Percentiles rank a stretch among this genome's conserved stretches.
Conservation (phyloP, 2,888 invertebrate genomes). For the Rosalia funebris region DNA sequence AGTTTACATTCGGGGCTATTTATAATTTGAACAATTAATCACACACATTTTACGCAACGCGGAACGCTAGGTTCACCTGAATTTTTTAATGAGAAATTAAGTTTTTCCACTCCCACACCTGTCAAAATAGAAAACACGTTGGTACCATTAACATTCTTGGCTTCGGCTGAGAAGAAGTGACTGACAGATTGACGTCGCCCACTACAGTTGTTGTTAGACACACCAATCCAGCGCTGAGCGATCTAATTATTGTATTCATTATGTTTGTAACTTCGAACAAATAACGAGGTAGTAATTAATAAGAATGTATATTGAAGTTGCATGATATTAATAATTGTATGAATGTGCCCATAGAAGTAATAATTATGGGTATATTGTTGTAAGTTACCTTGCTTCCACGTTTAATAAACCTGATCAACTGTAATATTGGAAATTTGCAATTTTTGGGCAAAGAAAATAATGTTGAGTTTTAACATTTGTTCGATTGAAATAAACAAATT, state of each 20-base stretch:
- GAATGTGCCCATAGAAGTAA: too few relatives aligned
- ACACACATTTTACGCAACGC: slow-evolving; percentile 13
- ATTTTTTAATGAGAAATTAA: slow-evolving; percentile 26
- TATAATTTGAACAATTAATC: slow-evolving; percentile 9
- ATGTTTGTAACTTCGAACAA: slow-evolving; percentile 11
- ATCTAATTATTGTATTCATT: slow-evolving; percentile 20
- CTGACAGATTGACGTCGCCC: slow-evolving; percentile 27
- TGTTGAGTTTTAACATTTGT: too few relatives aligned
- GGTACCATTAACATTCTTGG: slow-evolving; percentile 36
- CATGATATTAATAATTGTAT: too few relatives aligned
- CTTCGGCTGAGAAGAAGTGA: slow-evolving; percentile 23
- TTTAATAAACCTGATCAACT: too few relatives aligned
- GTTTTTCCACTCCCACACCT: slow-evolving; percentile 34
- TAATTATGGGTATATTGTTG: too few relatives aligned
- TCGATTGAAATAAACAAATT: too few relatives aligned
- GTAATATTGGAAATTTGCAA: too few relatives aligned
- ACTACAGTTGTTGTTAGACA: slow-evolving; percentile 16
- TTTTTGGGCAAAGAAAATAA: too few relatives aligned
- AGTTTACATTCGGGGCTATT: background rate
- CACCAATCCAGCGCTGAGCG: slow-evolving; percentile 11
- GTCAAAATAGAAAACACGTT: slow-evolving; percentile 31
- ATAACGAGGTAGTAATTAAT: slow-evolving; percentile 8
- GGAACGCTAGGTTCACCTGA: slow-evolving; percentile 15
- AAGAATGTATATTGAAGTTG: slow-evolving; percentile 1
- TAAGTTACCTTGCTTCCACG: too few relatives aligned